phyloP scores from a whole-genome alignment of 2,797 vertebrate species.

The Centroberyx gerrardi region DNA sequence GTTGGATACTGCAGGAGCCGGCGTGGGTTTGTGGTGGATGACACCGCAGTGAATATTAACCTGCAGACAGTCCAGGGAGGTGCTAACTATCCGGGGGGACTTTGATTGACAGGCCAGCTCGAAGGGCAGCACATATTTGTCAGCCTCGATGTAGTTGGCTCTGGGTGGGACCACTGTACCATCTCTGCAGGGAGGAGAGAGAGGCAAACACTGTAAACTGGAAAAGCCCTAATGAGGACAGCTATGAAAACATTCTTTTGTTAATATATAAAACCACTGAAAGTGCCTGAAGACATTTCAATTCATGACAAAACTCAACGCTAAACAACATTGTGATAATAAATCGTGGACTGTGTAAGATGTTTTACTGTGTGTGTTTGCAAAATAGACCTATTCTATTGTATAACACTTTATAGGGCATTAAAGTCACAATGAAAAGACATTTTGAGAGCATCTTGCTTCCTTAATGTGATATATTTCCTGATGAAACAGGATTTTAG shows the following conservation, averaged over 20 bases:
- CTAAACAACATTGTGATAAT: background rate
- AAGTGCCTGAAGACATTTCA: no score
- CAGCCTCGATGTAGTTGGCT: conserved; percentile 98
- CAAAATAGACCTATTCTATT: background rate
- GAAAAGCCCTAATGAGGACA: background rate
- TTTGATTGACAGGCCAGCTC: conserved; percentile 98
- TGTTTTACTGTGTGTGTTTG: background rate
- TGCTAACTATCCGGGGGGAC: conserved; percentile 96
- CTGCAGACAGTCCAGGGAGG: conserved; percentile 97
- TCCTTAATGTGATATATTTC: no score
- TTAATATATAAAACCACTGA: no score
- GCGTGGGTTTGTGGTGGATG: background rate
- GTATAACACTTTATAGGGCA: background rate
- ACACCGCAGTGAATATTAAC: conserved; percentile 67
- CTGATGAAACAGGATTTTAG: no score
- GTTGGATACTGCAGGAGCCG: background rate
- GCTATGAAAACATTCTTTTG: background rate
- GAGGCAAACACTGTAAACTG: conserved; percentile 13
- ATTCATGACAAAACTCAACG: background rate
- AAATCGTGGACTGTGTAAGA: background rate
- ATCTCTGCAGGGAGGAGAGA: conserved; percentile 82
- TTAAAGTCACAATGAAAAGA: background rate
- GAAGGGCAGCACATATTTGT: conserved; percentile 97
- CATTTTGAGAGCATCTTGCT: no score
- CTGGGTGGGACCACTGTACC: conserved; percentile 90